Conservation (phyloP, 2,888 invertebrate genomes). For the Trachelus iudaicus region DNA sequence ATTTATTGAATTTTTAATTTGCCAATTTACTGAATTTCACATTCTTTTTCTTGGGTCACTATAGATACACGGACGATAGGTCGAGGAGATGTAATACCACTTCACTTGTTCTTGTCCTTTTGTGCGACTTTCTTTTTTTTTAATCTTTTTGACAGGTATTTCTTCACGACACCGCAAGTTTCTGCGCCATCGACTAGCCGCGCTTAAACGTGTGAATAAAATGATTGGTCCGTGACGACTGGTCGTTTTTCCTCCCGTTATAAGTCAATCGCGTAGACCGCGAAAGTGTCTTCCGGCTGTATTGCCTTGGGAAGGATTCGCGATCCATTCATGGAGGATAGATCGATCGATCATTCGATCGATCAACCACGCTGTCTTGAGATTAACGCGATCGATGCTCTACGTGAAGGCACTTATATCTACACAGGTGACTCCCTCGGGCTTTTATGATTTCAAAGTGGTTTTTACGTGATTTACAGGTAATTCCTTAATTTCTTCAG, state of each 20-base stretch:
- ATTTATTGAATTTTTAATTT: not conserved
- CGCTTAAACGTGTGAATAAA: not conserved
- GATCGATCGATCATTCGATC: slow-evolving; percentile 28
- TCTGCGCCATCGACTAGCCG: slow-evolving; percentile 10
- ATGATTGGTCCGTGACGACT: slow-evolving; percentile 7
- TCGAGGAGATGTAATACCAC: not conserved
- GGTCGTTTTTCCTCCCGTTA: slow-evolving; percentile 17
- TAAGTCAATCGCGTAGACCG: slow-evolving; percentile 5
- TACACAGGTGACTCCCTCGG: slow-evolving; percentile 38
- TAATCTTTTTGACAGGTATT: not conserved
- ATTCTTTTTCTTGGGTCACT: not conserved
- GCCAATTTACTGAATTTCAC: not conserved
- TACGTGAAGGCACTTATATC: slow-evolving; percentile 35
- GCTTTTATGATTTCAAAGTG: slow-evolving; percentile 46
- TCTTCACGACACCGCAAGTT: not conserved
- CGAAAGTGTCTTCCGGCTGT: slow-evolving; percentile 15
- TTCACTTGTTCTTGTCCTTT: not conserved
- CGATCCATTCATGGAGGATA: slow-evolving; percentile 13
- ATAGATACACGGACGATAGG: not conserved
- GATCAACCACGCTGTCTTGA: slow-evolving; percentile 31
- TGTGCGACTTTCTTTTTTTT: not conserved
- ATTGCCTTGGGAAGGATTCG: slow-evolving; percentile 22
- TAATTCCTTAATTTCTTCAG: not conserved
- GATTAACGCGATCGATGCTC: slow-evolving; percentile 9
- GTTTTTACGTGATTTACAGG: not conserved